phyloP scores from a whole-genome alignment of 2,113 vertebrate species.

The Lasiurus cinereus region DNA sequence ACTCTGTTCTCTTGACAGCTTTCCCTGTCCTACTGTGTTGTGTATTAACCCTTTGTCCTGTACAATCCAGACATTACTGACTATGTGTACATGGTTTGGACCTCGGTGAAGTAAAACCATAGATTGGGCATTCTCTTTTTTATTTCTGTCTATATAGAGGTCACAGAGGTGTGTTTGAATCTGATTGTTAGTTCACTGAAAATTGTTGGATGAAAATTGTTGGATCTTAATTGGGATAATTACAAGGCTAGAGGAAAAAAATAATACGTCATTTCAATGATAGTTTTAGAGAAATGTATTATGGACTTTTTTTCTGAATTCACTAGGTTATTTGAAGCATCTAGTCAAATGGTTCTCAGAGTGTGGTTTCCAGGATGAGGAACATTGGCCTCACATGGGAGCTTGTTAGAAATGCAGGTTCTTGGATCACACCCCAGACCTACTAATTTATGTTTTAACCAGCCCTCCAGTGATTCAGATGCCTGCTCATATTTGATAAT shows the following conservation, averaged over 20 bases:
- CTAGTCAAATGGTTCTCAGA: neutral
- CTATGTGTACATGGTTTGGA: neutral
- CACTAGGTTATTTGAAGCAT: neutral
- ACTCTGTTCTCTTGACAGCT: neutral
- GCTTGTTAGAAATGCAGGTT: neutral
- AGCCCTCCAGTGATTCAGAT: neutral
- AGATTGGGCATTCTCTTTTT: neutral
- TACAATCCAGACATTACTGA: neutral
- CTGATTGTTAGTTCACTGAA: neutral
- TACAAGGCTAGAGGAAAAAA: neutral
- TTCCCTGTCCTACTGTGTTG: neutral
- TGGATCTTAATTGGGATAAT: neutral
- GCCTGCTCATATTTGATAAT: neutral
- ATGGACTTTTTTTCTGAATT: neutral
- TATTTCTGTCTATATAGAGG: neutral
- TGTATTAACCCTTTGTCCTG: neutral
- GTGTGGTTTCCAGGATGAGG: neutral
- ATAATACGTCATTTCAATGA: neutral
- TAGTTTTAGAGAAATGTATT: neutral
- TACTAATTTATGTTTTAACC: neutral
- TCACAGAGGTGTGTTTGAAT: constrained; percentile 14
- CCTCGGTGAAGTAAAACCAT: neutral
- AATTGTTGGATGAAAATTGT: neutral
- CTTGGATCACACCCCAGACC: neutral
- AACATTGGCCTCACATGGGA: neutral